Percentiles rank a stretch among this genome's conserved stretches.
Evolutionary conservation across 2,888 invertebrate genomes (phyloP).

Genomic region (Platycheirus albimanus): DNA sequence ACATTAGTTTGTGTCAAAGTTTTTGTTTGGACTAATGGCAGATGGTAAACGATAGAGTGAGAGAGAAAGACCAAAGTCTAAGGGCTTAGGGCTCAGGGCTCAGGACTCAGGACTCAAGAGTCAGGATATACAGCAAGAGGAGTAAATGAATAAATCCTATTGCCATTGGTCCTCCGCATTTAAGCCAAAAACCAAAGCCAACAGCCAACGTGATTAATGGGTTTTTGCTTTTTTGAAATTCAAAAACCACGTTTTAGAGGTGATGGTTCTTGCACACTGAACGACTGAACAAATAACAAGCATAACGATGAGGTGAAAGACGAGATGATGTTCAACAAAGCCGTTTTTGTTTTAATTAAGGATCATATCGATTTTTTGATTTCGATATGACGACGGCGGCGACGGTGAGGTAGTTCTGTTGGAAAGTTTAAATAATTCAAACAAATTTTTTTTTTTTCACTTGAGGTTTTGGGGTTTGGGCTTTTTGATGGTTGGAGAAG

Average conservation of each 20-base stretch:
- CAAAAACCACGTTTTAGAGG: conserved; percentile 28
- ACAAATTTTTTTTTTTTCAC: too few species aligned
- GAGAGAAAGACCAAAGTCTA: neutral
- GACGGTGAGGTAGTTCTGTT: neutral
- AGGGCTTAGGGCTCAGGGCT: too few species aligned
- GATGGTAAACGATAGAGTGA: conserved; percentile 16
- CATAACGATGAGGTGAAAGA: conserved; percentile 3
- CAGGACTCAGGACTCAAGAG: too few species aligned
- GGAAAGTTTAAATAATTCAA: neutral
- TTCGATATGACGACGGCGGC: neutral
- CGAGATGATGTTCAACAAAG: neutral
- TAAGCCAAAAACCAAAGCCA: conserved; percentile 34
- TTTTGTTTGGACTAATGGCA: neutral
- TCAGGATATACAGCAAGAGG: neutral
- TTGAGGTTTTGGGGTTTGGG: too few species aligned
- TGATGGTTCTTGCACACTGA: neutral
- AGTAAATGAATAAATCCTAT: conserved; percentile 31
- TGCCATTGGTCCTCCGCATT: conserved; percentile 38
- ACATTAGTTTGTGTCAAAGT: conserved; percentile 37
- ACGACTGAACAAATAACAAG: neutral
- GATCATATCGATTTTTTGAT: conserved; percentile 23
- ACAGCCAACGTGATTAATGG: conserved; percentile 33
- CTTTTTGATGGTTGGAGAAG: too few species aligned
- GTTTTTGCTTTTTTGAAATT: conserved; percentile 10
- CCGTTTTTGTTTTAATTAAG: conserved; percentile 19